Evolutionary conservation across 2,888 invertebrate species (phyloP).

Genomic region (Dynastes hyllus): DNA sequence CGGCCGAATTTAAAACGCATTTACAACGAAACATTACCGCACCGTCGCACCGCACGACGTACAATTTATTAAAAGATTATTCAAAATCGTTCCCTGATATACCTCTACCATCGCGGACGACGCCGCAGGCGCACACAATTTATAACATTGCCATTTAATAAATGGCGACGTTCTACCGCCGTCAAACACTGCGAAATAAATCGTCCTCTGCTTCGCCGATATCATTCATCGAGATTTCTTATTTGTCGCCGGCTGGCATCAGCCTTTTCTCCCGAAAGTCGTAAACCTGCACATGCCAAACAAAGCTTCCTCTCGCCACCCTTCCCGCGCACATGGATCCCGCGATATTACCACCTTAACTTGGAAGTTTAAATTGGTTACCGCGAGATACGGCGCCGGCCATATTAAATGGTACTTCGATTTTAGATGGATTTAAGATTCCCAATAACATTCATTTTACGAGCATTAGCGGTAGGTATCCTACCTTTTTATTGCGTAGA

Average conservation of each 20-base stretch:
- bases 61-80: conserved; percentile 47
- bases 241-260: conserved; percentile 22
- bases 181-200: conserved; percentile 41
- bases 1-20: conserved; percentile 46
- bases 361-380: no score
- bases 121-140: conserved; percentile 23
- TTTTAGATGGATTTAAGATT: no score
- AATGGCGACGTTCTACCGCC: conserved; percentile 26
- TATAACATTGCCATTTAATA: conserved; percentile 45
- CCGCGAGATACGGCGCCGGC: no score
- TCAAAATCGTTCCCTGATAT: conserved; percentile 42
- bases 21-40: conserved; percentile 43
- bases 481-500: neutral
- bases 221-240: conserved; percentile 36
- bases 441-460: no score
- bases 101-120: neutral
- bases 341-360: no score
- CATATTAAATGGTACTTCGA: no score
- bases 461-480: neutral
- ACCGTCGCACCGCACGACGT: conserved; percentile 26
- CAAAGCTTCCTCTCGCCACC: no score
- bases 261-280: neutral
- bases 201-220: conserved; percentile 23
- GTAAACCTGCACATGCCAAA: neutral
- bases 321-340: no score